Conservation (phyloP, 2,797 vertebrate species). For the Rhinophrynus dorsalis region DNA sequence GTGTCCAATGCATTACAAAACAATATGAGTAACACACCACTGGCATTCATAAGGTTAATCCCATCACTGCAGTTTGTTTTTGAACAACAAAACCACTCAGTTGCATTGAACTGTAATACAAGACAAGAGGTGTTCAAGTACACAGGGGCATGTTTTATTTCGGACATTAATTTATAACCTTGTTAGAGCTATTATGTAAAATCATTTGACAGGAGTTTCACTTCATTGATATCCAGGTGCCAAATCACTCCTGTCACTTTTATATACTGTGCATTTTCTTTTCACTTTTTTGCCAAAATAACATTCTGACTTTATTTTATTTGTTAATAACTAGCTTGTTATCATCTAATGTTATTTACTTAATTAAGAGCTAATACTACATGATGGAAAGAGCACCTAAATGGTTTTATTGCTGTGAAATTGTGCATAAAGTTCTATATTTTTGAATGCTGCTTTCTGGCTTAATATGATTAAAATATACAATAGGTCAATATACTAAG, state of each 20-base stretch:
- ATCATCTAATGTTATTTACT: not conserved
- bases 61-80: no score
- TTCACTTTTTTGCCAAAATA: not conserved
- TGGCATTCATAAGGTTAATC: no score
- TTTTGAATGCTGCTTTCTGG: no score
- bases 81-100: no score
- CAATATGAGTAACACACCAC: no score
- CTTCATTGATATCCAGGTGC: not conserved
- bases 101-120: not conserved
- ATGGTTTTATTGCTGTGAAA: no score
- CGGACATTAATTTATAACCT: constrained; percentile 9
- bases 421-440: no score
- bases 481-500: no score
- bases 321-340: not conserved
- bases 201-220: constrained; percentile 24
- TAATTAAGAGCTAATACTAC: no score
- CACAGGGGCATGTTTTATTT: not conserved
- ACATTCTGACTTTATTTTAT: constrained; percentile 14
- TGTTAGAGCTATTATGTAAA: constrained; percentile 3
- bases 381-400: no score
- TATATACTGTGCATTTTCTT: constrained; percentile 1
- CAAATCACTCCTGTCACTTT: constrained; percentile 25
- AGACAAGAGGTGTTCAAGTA: not conserved
- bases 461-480: no score
- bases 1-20: no score